These are phyloP conservation scores for Drosophila repletoides DNA, from an alignment of 1,140 invertebrate genomes.

Conservation along the genomic window DNA sequence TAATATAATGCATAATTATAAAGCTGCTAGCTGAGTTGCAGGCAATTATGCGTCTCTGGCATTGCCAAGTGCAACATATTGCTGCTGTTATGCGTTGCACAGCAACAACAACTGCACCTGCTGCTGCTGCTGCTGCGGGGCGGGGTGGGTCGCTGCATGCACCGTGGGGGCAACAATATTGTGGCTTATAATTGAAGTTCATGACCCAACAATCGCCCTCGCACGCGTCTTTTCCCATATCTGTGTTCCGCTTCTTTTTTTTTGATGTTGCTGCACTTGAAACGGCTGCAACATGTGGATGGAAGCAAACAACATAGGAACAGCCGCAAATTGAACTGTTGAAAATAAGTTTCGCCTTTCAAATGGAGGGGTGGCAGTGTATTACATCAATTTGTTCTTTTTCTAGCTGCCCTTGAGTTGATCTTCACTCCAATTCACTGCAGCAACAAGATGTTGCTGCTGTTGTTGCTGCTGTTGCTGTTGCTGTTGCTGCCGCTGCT, in stretches of 20 bases:
- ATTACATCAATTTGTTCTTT: neutral
- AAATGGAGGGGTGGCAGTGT: constrained; percentile 15
- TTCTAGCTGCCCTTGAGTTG: constrained; percentile 34
- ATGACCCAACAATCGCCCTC: constrained; percentile 62
- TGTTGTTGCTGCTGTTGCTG: neutral
- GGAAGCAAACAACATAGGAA: neutral
- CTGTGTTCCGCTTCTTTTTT: constrained; percentile 13
- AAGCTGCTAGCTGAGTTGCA: constrained; percentile 55
- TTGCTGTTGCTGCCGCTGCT: neutral
- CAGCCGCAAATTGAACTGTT: constrained; percentile 47
- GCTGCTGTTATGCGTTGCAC: neutral
- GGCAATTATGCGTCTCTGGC: constrained; percentile 52
- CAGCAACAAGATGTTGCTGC: too few relatives aligned
- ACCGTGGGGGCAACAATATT: constrained; percentile 6
- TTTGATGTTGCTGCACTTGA: constrained; percentile 28
- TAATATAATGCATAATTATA: constrained; percentile 60
- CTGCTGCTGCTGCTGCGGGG: neutral
- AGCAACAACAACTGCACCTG: constrained; percentile 23
- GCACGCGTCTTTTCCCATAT: constrained; percentile 33
- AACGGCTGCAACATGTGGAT: constrained; percentile 34
- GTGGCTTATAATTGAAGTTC: constrained; percentile 70
- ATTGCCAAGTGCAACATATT: constrained; percentile 4
- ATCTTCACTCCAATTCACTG: constrained; percentile 20
- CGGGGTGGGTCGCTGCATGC: neutral
- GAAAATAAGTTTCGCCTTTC: constrained; percentile 34